These are phyloP conservation scores for Hemicordylus capensis DNA, from an alignment of 2,113 vertebrate species.

Conservation along the genomic window DNA sequence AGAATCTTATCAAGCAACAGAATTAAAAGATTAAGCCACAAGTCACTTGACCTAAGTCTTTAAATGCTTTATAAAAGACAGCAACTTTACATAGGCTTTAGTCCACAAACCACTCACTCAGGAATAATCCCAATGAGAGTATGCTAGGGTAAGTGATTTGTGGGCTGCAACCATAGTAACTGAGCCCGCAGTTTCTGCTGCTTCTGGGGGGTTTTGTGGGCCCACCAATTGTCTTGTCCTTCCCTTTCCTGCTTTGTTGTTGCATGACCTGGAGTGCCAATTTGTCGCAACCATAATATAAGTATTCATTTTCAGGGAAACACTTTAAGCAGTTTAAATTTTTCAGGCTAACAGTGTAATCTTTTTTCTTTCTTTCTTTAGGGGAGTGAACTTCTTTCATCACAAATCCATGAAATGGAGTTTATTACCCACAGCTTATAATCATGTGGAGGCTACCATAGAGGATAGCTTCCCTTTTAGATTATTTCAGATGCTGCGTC, in stretches of 20 bases:
- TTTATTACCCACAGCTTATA: neutral
- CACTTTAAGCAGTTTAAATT: neutral
- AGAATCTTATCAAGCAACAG: slow-evolving; percentile 32
- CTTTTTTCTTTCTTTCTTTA: neutral
- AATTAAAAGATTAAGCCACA: slow-evolving; percentile 39
- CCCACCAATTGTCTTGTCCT: neutral
- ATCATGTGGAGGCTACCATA: neutral
- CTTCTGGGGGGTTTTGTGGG: too few species aligned
- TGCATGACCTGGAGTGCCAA: neutral
- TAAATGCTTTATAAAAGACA: slow-evolving; percentile 29
- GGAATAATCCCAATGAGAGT: slow-evolving; percentile 13
- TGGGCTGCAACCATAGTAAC: neutral
- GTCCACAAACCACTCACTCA: slow-evolving; percentile 16
- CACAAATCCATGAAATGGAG: slow-evolving; percentile 1
- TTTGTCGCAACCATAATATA: neutral
- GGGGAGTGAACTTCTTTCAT: neutral
- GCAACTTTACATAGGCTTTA: slow-evolving; percentile 26
- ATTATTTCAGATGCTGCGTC: neutral
- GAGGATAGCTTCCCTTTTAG: neutral
- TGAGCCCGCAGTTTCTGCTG: neutral
- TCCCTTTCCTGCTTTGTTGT: neutral
- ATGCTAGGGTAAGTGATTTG: slow-evolving; percentile 16
- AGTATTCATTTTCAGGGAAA: neutral
- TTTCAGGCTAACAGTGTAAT: too few species aligned
- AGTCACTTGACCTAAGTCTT: slow-evolving; percentile 32